A percentile compares a stretch with the other conserved stretches of the same genome.
Conservation (phyloP, 2,888 invertebrate genomes). For the Lithophane semibrunnea region DNA sequence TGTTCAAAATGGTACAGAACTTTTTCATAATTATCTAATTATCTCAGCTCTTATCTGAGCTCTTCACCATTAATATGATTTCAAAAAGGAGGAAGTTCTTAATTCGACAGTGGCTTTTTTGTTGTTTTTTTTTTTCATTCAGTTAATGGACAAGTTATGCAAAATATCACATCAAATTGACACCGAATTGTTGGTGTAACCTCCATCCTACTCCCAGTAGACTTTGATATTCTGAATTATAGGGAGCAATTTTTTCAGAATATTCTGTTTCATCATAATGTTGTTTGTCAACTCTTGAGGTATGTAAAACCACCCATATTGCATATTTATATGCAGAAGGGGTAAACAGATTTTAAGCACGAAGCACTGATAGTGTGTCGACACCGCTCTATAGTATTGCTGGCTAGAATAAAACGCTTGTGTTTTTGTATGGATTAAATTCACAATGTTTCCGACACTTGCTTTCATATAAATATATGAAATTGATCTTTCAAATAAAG, state of each 20-base stretch:
- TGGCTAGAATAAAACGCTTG: slow-evolving; percentile 5
- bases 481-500: slow-evolving; percentile 8
- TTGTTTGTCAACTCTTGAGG: slow-evolving; percentile 9
- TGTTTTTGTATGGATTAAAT: slow-evolving; percentile 8
- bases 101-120: no score
- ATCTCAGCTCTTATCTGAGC: background rate
- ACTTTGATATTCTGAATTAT: background rate
- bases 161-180: background rate
- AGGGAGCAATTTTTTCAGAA: slow-evolving; percentile 6
- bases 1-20: background rate
- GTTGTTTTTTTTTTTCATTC: background rate
- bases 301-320: slow-evolving; percentile 9
- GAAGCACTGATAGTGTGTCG: slow-evolving; percentile 13
- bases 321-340: slow-evolving; percentile 4
- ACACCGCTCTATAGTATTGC: slow-evolving; percentile 1
- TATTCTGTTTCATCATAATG: slow-evolving; percentile 3
- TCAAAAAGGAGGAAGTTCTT: no score
- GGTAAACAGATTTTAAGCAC: background rate
- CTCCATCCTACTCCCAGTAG: background rate
- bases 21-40: background rate
- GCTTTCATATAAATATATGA: slow-evolving; percentile 24
- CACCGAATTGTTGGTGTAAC: background rate
- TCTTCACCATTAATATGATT: background rate
- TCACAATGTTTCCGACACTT: slow-evolving; percentile 1
- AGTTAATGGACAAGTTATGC: background rate